Conservation (phyloP, 2,888 invertebrate genomes). For the Heterodera filipjevi region DNA sequence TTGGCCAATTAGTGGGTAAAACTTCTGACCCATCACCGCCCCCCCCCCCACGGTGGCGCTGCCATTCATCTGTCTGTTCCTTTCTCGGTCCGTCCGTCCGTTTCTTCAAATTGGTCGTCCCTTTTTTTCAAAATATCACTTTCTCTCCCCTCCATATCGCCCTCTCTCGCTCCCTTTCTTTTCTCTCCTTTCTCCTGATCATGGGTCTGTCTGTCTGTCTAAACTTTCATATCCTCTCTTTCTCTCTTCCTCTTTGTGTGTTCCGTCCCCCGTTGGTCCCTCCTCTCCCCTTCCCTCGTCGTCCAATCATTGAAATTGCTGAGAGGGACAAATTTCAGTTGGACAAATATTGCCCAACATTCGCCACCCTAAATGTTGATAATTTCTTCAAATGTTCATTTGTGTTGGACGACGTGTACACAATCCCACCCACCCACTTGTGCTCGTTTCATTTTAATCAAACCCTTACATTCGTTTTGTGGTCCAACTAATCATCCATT, state of each 20-base stretch:
- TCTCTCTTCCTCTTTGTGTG: too few species aligned
- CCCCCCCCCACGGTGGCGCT: not conserved
- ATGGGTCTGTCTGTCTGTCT: not conserved
- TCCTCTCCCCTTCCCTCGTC: not conserved
- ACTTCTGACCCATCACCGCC: not conserved
- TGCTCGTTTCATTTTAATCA: not conserved
- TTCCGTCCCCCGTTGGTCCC: not conserved
- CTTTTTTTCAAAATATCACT: not conserved
- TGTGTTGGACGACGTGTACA: not conserved
- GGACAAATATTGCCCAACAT: not conserved
- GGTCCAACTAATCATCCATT: too few species aligned
- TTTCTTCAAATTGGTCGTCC: not conserved
- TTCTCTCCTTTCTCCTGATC: too few species aligned
- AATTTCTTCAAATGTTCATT: not conserved
- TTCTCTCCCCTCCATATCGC: not conserved
- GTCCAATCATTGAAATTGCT: not conserved
- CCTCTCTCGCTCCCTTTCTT: too few species aligned
- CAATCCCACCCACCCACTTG: not conserved
- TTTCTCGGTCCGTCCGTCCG: not conserved
- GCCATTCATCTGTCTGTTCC: not conserved
- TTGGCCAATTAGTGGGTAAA: not conserved
- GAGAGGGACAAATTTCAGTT: conserved; percentile 1
- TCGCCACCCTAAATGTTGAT: not conserved
- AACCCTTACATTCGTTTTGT: too few species aligned
- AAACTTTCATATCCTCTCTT: not conserved